These are phyloP conservation scores for Platypus cylindrus DNA, from an alignment of 2,888 invertebrate species.

Conservation along the genomic window DNA sequence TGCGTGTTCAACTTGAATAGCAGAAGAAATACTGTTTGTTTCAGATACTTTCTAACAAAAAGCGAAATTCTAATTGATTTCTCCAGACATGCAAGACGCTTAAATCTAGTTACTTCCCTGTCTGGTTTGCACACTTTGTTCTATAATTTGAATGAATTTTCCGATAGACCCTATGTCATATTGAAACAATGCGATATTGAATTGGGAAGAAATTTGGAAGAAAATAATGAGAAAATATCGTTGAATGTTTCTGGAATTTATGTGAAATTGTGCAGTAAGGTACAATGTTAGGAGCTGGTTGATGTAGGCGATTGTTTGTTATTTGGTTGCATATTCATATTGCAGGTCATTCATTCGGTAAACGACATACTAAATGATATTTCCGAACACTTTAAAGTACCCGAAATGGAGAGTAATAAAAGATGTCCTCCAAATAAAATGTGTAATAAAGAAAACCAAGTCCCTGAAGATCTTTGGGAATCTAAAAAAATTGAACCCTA, in stretches of 20 bases:
- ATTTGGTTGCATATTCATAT: neutral
- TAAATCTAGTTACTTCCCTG: slow-evolving; percentile 49
- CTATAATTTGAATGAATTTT: slow-evolving; percentile 28
- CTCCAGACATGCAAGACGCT: slow-evolving; percentile 50
- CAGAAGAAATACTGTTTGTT: slow-evolving; percentile 1
- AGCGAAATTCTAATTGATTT: slow-evolving; percentile 59
- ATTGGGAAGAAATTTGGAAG: slow-evolving; percentile 48
- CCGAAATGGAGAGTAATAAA: slow-evolving; percentile 23
- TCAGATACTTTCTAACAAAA: slow-evolving; percentile 42
- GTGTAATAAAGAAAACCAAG: slow-evolving; percentile 23
- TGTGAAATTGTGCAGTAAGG: slow-evolving; percentile 58
- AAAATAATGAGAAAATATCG: slow-evolving; percentile 54
- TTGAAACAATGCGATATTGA: slow-evolving; percentile 60
- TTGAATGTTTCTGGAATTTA: slow-evolving; percentile 54
- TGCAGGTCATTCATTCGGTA: slow-evolving; percentile 47
- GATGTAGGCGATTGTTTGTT: no score
- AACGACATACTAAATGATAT: slow-evolving; percentile 40
- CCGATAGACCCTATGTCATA: slow-evolving; percentile 42
- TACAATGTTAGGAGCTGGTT: slow-evolving; percentile 24
- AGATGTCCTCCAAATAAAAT: slow-evolving; percentile 12
- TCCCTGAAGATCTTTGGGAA: slow-evolving; percentile 55
- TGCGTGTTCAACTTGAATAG: neutral
- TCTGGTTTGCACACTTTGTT: slow-evolving; percentile 44
- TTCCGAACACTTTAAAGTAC: slow-evolving; percentile 33
- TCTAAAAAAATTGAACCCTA: slow-evolving; percentile 46